These are phyloP conservation scores for Uromys caudimaculatus DNA, from an alignment of 2,797 vertebrate genomes.

Conservation along the genomic window DNA sequence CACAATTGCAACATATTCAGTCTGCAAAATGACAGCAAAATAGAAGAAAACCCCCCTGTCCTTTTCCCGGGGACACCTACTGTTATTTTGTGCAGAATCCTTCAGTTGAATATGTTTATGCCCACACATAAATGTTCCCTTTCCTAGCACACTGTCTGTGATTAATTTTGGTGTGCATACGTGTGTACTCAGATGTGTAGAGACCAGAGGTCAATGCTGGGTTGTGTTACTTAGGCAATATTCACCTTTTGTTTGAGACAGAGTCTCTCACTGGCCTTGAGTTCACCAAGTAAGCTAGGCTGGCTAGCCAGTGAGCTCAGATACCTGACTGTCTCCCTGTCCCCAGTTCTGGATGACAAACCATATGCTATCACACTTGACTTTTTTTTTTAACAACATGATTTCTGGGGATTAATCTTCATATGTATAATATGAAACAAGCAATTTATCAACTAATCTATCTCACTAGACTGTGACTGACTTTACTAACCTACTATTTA, in stretches of 20 bases:
- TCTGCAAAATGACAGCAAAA: neutral
- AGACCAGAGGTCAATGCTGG: neutral
- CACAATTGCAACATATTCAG: neutral
- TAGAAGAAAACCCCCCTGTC: neutral
- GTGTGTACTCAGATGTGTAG: neutral
- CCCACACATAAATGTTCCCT: neutral
- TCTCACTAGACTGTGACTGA: neutral
- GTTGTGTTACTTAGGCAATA: neutral
- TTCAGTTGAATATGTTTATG: accelerated
- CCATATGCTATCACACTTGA: neutral
- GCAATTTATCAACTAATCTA: neutral
- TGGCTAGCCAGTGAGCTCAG: neutral
- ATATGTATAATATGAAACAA: neutral
- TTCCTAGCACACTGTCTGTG: neutral
- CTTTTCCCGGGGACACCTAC: neutral
- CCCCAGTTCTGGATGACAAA: neutral
- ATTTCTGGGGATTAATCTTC: neutral
- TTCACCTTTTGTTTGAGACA: neutral
- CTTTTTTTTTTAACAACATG: neutral
- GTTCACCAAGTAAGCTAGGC: neutral
- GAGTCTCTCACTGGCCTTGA: neutral
- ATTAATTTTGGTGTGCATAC: neutral
- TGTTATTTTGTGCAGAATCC: too few species aligned
- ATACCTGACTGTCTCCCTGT: neutral
- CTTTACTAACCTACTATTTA: neutral